Evolutionary conservation across 2,113 vertebrate genomes (phyloP), one percentile per base, ranked within the genome.

Genomic region (Serinus canaria): DNA sequence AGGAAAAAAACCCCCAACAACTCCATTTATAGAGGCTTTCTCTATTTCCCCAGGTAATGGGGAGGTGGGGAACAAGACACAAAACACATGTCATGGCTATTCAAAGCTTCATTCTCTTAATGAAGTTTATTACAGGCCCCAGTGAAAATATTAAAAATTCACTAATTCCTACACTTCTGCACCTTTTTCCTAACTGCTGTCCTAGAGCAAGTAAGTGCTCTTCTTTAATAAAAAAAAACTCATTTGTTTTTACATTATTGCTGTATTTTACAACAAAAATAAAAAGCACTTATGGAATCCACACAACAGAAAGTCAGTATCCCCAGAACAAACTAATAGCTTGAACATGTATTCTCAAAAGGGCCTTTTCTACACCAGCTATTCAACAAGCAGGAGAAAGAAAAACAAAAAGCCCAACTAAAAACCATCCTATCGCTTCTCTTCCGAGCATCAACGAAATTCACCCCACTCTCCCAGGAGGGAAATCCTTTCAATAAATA

Each of bases 181-280:
- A 86, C 62, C 64, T 95, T 53, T 85, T 72, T 53, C 35, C 49
- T 87, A 69, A 76, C 75, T 92, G 43, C 55, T 94, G 46, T 75
- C 89, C 60, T 63, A 84, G 68, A 94, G 86, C 68, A 60, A 95
- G 31, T 96, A 95, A 97, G 96, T 97, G 96, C 87, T 56, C 92
- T 86, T 79, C 63, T 79, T 89, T 94, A 59, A n/a, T 86, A 35
- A 43, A 66, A 75, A 79, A n/a, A 49, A 25, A 2, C 20, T 73
- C 15, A 10, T 53, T 80, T 62, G 9, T 97, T 97, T 98, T 96
- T 98, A 98, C 96, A 97, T 97, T 98, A 98, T 98, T 98, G 98
- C 98, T 98, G 89, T 87, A 70, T 96, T 95, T 97, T 96, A 94
- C 92, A 94, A 94, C 74, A 89, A 93, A 96, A 95, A 70, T 76